Base-by-base conservation (phyloP, 2,113 vertebrate species). In the Dolichotis patagonum region DNA sequence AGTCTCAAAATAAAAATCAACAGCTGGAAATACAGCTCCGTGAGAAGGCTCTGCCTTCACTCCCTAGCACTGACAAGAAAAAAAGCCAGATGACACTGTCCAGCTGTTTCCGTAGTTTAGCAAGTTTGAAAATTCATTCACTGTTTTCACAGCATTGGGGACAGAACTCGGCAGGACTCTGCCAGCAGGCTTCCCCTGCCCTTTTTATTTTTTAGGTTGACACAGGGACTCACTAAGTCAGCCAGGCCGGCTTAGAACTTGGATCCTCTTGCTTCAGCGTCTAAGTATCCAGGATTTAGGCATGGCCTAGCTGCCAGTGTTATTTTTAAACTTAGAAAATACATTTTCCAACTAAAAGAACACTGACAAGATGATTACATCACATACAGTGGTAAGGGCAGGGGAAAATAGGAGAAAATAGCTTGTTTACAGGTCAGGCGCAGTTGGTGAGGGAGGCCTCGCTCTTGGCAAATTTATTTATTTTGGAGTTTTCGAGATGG, bases 261-360 rank as follows among this genome's bases (percentile, higher is more conserved):
- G 73, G 24, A 41, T 75, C 41, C 20, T 43, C 38, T 22, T 75
- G 73, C 10, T 75, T 75, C 71, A 26, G 71, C 38, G 38, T 75
- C 71, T 26, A 46, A 43, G 12, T 14, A 28, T 24, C 73, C 24
- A 7, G 41, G 73, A 43, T 46, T 28, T 75, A 46, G 73, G 24
- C 41, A 12, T 75, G 41, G 43, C 41, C 24, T 75, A 13, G 24
- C 43, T 77, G 43, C 5, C 73, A 46, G 2, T 35, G 17, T 22
- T 71, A 16, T 67, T 96, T 85, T 92, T 63, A 41, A 78, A 94
- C 46, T 52, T 83, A 86, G 80, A 85, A 93, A 84, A 84, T 35
- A n/a, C 16, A 28, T 56, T 77, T 86, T 87, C 75, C 77, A 95
- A 80, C 75, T 90, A 71, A 92, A 90, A 89, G 52, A 43, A 52